Evolutionary conservation across 2,113 vertebrate species (phyloP), one percentile per base, ranked within the genome.

Genomic region (Daboia siamensis): DNA sequence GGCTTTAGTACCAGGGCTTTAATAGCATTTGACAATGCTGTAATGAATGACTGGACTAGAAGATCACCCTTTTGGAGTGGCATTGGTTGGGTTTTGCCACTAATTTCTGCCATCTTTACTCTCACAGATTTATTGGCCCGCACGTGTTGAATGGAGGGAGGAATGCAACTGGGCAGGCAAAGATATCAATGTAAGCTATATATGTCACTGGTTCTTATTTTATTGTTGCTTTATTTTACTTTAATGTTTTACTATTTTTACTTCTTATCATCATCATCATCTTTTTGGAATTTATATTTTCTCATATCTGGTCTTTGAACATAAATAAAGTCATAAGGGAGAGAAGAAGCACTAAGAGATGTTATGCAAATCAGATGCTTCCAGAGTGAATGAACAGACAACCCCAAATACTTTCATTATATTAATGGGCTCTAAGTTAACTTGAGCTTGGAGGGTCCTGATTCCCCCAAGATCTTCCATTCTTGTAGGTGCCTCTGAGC

Each of bases 161-260:
- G 99, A 99, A 95, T 99, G 99, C 94, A 99, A 99, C 97, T 99
- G 99, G 99, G 99, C 99, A 0, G 99, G 99, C 91, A 99, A 99
- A 95, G 99, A 99, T 93, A 99, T 99, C 95, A 98, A 98, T 0
- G 99, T 99, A 97, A 44, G 17, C 74, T 21, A 80, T 21, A 23
- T 21, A 21, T 80, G 33, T 1, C 33, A 9, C 20, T 44, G 74
- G 33, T 44, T 80, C 33, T 80, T 80, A 44, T 80, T 80, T 44
- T 80, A 80, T 80, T 80, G 74, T 9, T 80, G 74, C 74, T 80
- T 80, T 44, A 80, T 44, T 80, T 80, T 80, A 9, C 20, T 39
- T 39, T 80, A 21, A 39, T 80, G 17, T 80, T 80, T 21, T 80
- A 80, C 20, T 21, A 7, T 80, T 80, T 7, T 20, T 80, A 39